phyloP scores from a whole-genome alignment of 2,113 vertebrate species.

The Neofelis nebulosa region DNA sequence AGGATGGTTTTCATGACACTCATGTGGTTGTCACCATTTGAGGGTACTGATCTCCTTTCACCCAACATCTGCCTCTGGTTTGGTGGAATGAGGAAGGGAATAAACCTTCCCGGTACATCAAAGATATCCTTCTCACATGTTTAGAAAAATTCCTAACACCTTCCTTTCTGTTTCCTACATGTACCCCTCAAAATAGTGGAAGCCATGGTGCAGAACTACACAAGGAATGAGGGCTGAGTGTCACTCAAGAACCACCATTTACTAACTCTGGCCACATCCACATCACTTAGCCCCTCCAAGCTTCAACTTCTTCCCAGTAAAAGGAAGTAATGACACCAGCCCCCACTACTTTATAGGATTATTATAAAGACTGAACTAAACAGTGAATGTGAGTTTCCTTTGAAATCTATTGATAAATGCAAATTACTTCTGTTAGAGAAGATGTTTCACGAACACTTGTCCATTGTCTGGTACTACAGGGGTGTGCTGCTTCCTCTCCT shows the following conservation, averaged over 20 bases:
- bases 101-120: not conserved
- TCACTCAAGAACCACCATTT: not conserved
- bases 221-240: not conserved
- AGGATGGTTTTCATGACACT: not conserved
- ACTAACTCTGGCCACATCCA: not conserved
- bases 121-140: not conserved
- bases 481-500: not conserved
- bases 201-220: not conserved
- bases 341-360: not conserved
- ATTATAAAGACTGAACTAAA: not conserved
- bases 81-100: not conserved
- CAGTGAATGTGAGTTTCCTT: not conserved
- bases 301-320: conserved; percentile 9
- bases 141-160: not conserved
- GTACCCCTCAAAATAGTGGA: not conserved
- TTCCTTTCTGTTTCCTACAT: not conserved
- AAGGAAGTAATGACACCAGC: not conserved
- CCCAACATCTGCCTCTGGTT: not conserved
- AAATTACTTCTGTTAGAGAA: not conserved
- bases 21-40: not conserved
- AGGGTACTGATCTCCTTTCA: not conserved
- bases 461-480: not conserved
- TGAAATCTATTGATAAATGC: conserved; percentile 4
- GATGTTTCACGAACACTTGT: not conserved
- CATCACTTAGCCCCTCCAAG: not conserved